These are phyloP conservation scores for Muscicapa adusta DNA, from an alignment of 2,113 vertebrate species.

Conservation along the genomic window DNA sequence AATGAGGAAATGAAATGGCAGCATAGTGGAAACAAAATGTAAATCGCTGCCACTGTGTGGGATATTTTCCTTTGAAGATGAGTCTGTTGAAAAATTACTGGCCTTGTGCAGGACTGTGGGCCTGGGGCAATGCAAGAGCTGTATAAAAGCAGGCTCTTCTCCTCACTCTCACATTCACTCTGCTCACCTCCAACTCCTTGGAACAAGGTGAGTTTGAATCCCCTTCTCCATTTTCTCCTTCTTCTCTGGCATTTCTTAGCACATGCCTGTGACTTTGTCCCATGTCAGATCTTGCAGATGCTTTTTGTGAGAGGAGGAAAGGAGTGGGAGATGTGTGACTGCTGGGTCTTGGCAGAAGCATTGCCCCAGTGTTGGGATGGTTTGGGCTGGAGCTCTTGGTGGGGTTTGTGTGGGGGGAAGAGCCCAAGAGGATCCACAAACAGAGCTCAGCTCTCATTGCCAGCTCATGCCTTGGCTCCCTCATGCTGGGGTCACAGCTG, in stretches of 20 bases:
- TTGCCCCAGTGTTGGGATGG: neutral
- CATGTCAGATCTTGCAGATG: fast-evolving
- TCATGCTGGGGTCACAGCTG: neutral
- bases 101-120: neutral
- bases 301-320: neutral
- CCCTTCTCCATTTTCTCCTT: too few relatives aligned
- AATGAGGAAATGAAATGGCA: neutral
- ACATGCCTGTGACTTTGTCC: neutral
- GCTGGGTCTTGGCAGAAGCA: neutral
- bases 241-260: neutral
- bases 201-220: neutral
- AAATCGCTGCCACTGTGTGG: neutral
- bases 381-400: neutral
- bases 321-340: neutral
- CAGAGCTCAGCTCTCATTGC: neutral
- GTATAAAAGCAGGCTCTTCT: neutral
- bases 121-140: neutral
- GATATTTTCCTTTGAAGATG: neutral
- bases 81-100: neutral
- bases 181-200: neutral
- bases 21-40: neutral
- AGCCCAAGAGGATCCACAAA: neutral
- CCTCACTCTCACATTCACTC: neutral
- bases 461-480: too few relatives aligned
- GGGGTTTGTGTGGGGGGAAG: neutral